Percentiles rank a stretch among this genome's conserved stretches.
phyloP scores from a whole-genome alignment of 2,113 vertebrate genomes.

The Scolopax mira region DNA sequence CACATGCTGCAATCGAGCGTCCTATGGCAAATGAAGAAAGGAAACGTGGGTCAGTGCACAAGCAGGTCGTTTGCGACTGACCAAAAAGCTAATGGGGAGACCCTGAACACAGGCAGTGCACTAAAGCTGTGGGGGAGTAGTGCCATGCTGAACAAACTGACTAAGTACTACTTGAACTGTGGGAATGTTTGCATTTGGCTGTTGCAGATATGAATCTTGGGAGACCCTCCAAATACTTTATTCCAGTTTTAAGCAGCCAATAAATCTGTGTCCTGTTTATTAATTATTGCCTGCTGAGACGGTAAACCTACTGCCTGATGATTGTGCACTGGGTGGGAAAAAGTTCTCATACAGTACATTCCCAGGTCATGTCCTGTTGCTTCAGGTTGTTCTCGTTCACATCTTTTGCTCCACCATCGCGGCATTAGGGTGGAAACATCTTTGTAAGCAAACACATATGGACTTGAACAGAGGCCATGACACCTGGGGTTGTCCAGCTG shows the following conservation, averaged over 20 bases:
- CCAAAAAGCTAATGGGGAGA: background rate
- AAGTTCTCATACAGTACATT: rapidly evolving
- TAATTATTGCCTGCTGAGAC: background rate
- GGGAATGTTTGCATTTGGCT: background rate
- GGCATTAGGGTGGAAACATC: background rate
- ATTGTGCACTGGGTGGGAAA: background rate
- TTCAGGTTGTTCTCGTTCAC: background rate
- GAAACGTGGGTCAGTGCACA: background rate
- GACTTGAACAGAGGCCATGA: background rate
- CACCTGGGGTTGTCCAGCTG: background rate
- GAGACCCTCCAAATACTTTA: background rate
- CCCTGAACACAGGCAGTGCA: background rate
- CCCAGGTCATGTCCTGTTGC: background rate
- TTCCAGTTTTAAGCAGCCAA: background rate
- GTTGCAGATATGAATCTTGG: background rate
- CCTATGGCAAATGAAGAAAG: background rate
- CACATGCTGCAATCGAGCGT: background rate
- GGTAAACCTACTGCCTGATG: background rate
- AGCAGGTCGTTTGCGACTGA: background rate
- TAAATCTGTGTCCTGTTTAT: background rate
- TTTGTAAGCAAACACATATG: background rate
- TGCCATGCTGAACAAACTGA: background rate
- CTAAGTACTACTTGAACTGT: background rate
- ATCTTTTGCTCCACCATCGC: background rate
- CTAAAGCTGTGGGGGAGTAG: background rate